Evolutionary conservation across 2,888 invertebrate genomes (phyloP), one percentile per base, ranked within the genome.

Genomic region (Eupithecia exiguata): DNA sequence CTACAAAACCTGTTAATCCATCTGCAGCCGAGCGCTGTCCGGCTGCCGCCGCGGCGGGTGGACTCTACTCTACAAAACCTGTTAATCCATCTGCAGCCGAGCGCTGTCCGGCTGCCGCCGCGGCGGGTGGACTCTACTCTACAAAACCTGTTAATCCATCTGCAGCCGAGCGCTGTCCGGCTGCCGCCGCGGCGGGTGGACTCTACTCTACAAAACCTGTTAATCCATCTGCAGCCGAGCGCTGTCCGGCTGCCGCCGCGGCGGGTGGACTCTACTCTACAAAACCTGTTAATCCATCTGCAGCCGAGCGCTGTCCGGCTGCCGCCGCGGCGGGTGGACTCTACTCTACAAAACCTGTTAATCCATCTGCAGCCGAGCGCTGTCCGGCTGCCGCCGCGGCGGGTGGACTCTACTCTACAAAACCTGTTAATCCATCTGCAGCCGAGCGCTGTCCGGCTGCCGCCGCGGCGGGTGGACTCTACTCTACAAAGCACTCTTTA

Each of bases 321-420:
- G 58, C 58, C 10, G 21, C n/a, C n/a, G n/a, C n/a, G n/a, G 35
- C 70, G 53, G 63, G 12, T 18, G 35, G 63, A 21, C 61, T 30
- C n/a, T n/a, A n/a, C n/a, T n/a, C n/a, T n/a, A n/a, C n/a, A 76
- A 78, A 79, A 76, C 78, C 78, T 79, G 77, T 78, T 69, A 75
- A 77, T 76, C 77, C 77, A 77, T 77, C 76, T 74, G 77, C 71
- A 69, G 61, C 5, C 21, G 58, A 10, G 72, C 53, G 53, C 67
- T 40, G 75, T 65, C 18, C n/a, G 25, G 66, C 21, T n/a, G 58
- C 58, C 10, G 21, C n/a, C n/a, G n/a, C n/a, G n/a, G 35, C 70
- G 53, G 63, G 12, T 18, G 35, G 63, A 21, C 61, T 30, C n/a
- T n/a, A n/a, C n/a, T n/a, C n/a, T n/a, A n/a, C n/a, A 76, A 78